phyloP scores from a whole-genome alignment of 2,797 vertebrate genomes.

The Spea hammondii region DNA sequence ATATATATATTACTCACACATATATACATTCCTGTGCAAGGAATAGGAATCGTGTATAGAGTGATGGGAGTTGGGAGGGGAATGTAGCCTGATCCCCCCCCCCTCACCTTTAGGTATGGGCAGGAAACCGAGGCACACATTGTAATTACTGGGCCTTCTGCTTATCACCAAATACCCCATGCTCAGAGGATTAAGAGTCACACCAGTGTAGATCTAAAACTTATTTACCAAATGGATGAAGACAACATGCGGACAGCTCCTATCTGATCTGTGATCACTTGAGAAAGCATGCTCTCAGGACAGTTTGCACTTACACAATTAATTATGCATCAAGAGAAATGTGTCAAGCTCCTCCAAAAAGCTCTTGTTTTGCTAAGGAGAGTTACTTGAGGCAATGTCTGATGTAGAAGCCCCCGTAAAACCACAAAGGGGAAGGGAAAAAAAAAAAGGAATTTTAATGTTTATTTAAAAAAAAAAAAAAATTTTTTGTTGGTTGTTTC shows the following conservation, averaged over 20 bases:
- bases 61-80: no score
- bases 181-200: background rate
- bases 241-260: background rate
- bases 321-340: conserved; percentile 20
- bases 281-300: background rate
- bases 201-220: background rate
- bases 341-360: conserved; percentile 15
- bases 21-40: no score
- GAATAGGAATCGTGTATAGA: no score
- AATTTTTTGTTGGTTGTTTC: background rate
- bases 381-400: background rate
- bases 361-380: background rate
- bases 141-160: no score
- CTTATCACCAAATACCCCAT: background rate
- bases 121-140: no score
- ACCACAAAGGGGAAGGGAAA: background rate
- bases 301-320: conserved; percentile 8
- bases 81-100: no score
- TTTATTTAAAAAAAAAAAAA: background rate
- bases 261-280: conserved; percentile 23
- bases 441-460: background rate
- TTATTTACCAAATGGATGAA: background rate
- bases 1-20: no score
- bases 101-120: no score
- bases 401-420: background rate